Conservation (phyloP, 2,888 invertebrate species). For the Mesorhabditis spiculigera region DNA sequence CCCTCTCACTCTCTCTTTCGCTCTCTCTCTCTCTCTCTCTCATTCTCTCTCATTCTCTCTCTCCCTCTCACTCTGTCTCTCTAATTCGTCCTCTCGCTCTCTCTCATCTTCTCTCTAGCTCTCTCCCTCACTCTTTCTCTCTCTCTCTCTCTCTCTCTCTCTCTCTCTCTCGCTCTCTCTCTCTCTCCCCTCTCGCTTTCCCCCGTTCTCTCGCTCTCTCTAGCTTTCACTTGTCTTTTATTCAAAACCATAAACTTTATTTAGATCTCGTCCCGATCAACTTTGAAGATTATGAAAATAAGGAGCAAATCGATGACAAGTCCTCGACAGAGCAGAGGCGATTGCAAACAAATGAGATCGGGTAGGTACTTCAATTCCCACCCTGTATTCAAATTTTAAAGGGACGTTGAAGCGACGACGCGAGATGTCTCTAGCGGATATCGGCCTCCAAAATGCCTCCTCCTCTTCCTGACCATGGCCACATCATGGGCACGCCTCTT, state of each 20-base stretch:
- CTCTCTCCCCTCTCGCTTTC: too few species aligned
- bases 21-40: slow-evolving; percentile 7
- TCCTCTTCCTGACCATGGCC: slow-evolving; percentile 37
- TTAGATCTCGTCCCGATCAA: slow-evolving; percentile 41
- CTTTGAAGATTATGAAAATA: slow-evolving; percentile 37
- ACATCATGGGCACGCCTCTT: slow-evolving; percentile 34
- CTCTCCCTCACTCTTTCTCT: neutral
- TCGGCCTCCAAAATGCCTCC: slow-evolving; percentile 30
- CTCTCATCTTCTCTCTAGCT: neutral
- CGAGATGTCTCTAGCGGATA: slow-evolving; percentile 21
- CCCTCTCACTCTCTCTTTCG: neutral
- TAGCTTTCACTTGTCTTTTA: too few species aligned
- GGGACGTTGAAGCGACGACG: neutral
- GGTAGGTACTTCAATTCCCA: neutral
- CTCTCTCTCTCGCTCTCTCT: too few species aligned
- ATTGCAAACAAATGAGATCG: slow-evolving; percentile 1
- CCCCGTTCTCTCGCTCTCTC: too few species aligned
- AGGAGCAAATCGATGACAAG: slow-evolving; percentile 16
- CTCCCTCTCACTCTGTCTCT: too few species aligned
- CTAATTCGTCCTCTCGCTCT: too few species aligned
- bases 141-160: slow-evolving; percentile 4
- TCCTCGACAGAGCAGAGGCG: neutral
- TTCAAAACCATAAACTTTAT: slow-evolving; percentile 7
- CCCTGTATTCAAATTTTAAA: neutral
- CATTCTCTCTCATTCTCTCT: too few species aligned